Evolutionary conservation across 2,113 vertebrate species (phyloP), one percentile per base, ranked within the genome.

Genomic region (Petromus typicus): DNA sequence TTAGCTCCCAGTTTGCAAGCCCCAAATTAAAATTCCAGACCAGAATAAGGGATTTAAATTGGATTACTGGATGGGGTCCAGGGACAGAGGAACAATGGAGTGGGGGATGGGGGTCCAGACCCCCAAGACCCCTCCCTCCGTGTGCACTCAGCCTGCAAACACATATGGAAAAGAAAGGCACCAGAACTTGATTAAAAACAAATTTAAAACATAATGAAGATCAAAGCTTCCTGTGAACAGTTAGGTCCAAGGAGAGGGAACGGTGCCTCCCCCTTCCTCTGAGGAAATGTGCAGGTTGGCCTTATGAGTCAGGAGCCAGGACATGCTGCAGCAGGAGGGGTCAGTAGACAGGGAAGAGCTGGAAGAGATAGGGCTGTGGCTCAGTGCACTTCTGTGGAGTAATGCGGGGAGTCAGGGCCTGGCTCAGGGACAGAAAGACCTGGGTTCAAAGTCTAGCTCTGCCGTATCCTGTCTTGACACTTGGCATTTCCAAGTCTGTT

Each of bases 51-150:
- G 98, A 97, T 98, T 98, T 98, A 98, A 98, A 98, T 97, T 98
- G 98, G 97, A 98, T 98, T 98, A 97, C 90, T 98, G 98, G 97
- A 98, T 97, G 89, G 97, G 96, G 94, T 98, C 97, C 97, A 98
- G 97, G 45, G 3, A 93, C 76, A 96, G 54, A 94, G 63, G 91
- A 97, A 97, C 93, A 97, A 97, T 90, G 20, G 2, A 48, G 85
- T 83, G 30, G 94, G 89, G 85, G 43, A 7, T 85, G 69, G 54
- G 66, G 73, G 56, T 54, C 71, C 45, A 90, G 56, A 22, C 34
- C 75, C 73, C 61, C 40, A 66, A 69, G 11, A 71, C 20, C 18
- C 45, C 64, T 73, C 40, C 82, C 85, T 94, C 63, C 57, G 61
- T 5, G 45, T 3, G 67, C 17, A 91, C 48, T 56, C 61, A 87